Evolutionary conservation across 2,888 invertebrate species (phyloP), one percentile per base, ranked within the genome.

Genomic region (Lissocephala sabroskyi): DNA sequence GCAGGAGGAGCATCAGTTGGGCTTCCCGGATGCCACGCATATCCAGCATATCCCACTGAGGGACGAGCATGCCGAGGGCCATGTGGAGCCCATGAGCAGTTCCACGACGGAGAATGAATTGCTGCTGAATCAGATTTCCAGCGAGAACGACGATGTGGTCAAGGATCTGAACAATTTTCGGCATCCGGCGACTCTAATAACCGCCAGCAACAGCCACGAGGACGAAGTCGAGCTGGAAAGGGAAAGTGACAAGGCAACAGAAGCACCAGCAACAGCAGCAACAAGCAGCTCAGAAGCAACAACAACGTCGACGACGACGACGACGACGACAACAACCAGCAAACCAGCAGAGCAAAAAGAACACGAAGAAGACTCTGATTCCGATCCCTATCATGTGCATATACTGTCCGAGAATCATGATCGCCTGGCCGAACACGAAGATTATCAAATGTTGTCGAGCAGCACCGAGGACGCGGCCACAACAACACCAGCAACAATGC

Each of bases 331-430:
- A 32, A 50, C 49, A 23, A 66, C 58, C 40, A 11, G 48, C 51
- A 40, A 50, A 7, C 16, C 29, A 44, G 0, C 35, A 5, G 17
- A 45, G 17, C 41, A 53, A 16, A 57, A 47, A 10, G 73, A 70
- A 17, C 63, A 61, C 42, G 75, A 76, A 52, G 78, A 79, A 62
- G 81, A 23, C 23, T 5, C 23, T 23, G 23, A 23, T 5, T 23
- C 23, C 23, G 23, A 81, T 79, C 81, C 81, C 40, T 81, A 81
- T 65, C 81, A 81, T 78, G 81, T 71, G 41, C 81, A 81, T 57
- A 81, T 81, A 66, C 65, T 82, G 49, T 81, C 81, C 39, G 81
- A 82, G 53, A 81, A 80, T 62, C 81, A 81, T 68, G 81, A 81
- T 65, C 78, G 77, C 63, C 66, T 82, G 63, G 80, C 80, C 53